These are phyloP conservation scores for Mionectes macconnelli DNA, from an alignment of 2,113 vertebrate genomes.

Conservation along the genomic window DNA sequence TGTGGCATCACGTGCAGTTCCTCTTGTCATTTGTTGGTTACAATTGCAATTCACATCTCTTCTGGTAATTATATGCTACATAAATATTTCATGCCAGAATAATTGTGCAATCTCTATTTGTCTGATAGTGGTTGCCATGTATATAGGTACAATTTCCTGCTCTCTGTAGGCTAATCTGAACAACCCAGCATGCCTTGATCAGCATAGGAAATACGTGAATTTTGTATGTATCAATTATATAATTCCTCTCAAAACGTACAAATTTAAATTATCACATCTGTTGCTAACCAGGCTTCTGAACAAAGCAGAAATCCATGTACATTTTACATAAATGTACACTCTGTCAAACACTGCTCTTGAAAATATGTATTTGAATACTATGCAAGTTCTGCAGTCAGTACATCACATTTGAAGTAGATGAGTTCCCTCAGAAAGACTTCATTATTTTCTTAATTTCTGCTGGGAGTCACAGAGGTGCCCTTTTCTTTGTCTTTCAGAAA, in stretches of 20 bases:
- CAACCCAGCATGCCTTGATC: background rate
- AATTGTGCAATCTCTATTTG: background rate
- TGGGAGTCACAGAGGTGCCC: constrained; percentile 47
- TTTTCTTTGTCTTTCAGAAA: constrained; percentile 72
- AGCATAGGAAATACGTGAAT: background rate
- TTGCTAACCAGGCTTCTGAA: background rate
- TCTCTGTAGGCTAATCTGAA: background rate
- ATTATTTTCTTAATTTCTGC: constrained; percentile 63
- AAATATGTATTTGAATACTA: background rate
- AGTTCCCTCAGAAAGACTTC: constrained; percentile 54
- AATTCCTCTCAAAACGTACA: background rate
- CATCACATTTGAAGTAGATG: background rate
- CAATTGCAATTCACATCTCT: background rate
- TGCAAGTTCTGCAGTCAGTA: background rate
- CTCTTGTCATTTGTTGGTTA: background rate
- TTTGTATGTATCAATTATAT: background rate
- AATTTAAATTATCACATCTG: background rate
- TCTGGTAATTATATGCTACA: background rate
- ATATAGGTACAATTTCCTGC: background rate
- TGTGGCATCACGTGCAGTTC: background rate
- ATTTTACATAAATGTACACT: background rate
- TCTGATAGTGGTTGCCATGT: background rate
- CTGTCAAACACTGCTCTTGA: background rate
- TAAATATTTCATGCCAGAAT: background rate
- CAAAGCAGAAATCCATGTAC: background rate